These are phyloP conservation scores for Drosophila burlai DNA, from an alignment of 1,140 invertebrate species.

Conservation along the genomic window DNA sequence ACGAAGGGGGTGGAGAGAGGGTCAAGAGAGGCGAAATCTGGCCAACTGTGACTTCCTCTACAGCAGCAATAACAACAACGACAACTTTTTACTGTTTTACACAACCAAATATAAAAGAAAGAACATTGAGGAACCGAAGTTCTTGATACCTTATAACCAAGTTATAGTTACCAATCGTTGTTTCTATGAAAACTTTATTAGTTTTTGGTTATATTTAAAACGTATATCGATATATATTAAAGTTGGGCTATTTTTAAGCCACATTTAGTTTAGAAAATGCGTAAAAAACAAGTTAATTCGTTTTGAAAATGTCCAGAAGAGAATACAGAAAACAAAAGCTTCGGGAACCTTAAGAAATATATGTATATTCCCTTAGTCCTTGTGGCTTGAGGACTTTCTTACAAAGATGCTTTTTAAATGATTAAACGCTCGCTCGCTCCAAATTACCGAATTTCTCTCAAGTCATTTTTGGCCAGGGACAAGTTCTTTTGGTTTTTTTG, in stretches of 20 bases:
- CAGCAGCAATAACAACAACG: slow-evolving; percentile 11
- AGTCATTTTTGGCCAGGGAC: slow-evolving; percentile 50
- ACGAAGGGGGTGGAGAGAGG: not conserved
- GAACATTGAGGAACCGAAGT: not conserved
- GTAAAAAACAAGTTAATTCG: not conserved
- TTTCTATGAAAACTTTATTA: not conserved
- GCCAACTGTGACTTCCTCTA: slow-evolving; percentile 40
- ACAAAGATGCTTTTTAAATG: slow-evolving; percentile 79
- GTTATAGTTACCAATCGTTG: not conserved
- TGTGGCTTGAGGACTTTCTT: slow-evolving; percentile 18
- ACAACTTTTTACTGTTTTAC: slow-evolving; percentile 37
- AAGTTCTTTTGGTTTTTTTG: slow-evolving; percentile 28
- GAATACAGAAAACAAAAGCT: not conserved
- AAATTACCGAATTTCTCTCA: slow-evolving; percentile 54
- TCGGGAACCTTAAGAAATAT: not conserved
- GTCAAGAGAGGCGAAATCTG: slow-evolving; percentile 12
- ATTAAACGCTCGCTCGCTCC: slow-evolving; percentile 63
- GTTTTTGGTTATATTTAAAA: not conserved
- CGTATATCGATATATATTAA: not conserved
- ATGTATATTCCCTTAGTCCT: slow-evolving; percentile 11
- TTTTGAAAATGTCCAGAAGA: not conserved
- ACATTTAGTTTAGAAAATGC: not conserved
- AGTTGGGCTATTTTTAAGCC: no score
- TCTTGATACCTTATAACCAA: not conserved
- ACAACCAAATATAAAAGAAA: slow-evolving; percentile 1